These are phyloP conservation scores for Platichthys stellatus DNA, from an alignment of 2,113 vertebrate genomes.

Conservation along the genomic window DNA sequence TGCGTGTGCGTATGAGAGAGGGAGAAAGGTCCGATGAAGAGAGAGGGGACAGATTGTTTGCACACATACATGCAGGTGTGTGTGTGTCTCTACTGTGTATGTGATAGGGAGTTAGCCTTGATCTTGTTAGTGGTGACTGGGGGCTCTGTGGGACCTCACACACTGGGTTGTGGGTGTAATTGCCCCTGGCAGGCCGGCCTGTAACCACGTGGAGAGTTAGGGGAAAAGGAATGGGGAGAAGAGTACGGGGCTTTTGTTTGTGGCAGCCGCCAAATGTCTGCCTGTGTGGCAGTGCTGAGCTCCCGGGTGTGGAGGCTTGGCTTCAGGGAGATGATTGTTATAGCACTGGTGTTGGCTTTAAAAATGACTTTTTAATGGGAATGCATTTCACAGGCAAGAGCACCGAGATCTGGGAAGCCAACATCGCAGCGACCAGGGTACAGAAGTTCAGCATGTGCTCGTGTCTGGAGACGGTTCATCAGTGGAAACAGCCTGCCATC, in stretches of 20 bases:
- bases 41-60: constrained; percentile 43
- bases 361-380: constrained; percentile 83
- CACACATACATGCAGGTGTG: constrained; percentile 59
- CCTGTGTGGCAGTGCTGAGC: constrained; percentile 79
- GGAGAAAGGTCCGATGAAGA: constrained; percentile 51
- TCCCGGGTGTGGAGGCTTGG: constrained; percentile 72
- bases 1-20: background rate
- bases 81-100: constrained; percentile 50
- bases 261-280: constrained; percentile 79
- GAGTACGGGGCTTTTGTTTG: constrained; percentile 80
- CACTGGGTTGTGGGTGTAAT: constrained; percentile 81
- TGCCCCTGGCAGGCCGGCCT: constrained; percentile 77
- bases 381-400: constrained; percentile 82
- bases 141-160: constrained; percentile 82
- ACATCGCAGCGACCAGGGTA: constrained; percentile 66
- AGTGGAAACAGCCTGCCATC: constrained; percentile 86
- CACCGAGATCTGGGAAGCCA: constrained; percentile 74
- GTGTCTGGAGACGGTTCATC: constrained; percentile 31
- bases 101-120: constrained; percentile 76
- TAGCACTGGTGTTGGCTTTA: constrained; percentile 82
- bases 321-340: constrained; percentile 83
- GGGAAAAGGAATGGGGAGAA: constrained; percentile 71
- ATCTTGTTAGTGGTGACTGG: constrained; percentile 82
- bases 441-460: constrained; percentile 70
- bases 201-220: constrained; percentile 72